A percentile compares a stretch with the other conserved stretches of the same genome.
These are phyloP conservation scores for Dasypus novemcinctus DNA, from an alignment of 2,113 vertebrate species.

Conservation along the genomic window DNA sequence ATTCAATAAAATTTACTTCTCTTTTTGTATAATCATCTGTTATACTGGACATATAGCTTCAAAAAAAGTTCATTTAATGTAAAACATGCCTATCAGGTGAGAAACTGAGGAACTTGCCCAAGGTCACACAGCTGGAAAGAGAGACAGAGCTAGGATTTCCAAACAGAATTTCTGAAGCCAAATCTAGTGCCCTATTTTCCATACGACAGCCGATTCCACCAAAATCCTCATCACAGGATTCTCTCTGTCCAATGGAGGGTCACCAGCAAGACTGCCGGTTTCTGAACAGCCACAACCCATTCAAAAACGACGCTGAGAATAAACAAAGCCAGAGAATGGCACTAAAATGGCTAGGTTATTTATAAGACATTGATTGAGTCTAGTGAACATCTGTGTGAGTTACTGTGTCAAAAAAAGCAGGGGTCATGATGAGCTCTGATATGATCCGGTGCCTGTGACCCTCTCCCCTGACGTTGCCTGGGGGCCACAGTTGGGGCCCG, in stretches of 20 bases:
- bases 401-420: background rate
- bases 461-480: constrained; percentile 62
- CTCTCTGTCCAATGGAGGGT: background rate
- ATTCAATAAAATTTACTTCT: background rate
- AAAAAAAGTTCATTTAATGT: background rate
- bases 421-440: constrained; percentile 64
- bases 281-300: background rate
- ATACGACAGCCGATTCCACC: background rate
- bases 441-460: constrained; percentile 64
- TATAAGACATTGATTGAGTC: background rate
- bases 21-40: background rate
- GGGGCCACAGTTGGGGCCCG: constrained; percentile 76
- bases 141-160: background rate
- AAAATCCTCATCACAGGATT: background rate
- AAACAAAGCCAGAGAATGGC: background rate
- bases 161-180: background rate
- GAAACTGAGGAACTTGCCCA: background rate
- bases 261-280: background rate
- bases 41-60: background rate
- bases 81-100: background rate
- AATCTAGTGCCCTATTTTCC: background rate
- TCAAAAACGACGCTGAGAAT: background rate
- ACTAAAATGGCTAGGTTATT: background rate
- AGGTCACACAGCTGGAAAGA: background rate
- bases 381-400: background rate